Conservation (phyloP, 2,113 vertebrate genomes). For the Cebus imitator region DNA sequence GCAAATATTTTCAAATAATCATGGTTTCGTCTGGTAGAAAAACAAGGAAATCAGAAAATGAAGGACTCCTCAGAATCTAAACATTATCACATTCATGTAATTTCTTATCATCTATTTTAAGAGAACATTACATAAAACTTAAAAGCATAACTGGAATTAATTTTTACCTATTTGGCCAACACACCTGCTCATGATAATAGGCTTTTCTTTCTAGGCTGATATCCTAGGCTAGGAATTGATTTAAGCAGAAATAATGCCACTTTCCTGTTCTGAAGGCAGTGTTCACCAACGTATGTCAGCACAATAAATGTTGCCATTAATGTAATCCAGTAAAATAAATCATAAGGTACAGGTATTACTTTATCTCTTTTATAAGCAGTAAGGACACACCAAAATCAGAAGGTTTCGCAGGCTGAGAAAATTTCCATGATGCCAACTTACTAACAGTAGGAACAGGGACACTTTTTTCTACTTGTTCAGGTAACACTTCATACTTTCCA, state of each 20-base stretch:
- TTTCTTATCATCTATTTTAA: constrained; percentile 26
- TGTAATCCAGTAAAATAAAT: constrained; percentile 34
- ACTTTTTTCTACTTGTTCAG: background rate
- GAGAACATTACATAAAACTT: background rate
- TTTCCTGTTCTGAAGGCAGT: constrained; percentile 2
- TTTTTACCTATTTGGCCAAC: constrained; percentile 32
- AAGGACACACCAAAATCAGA: background rate
- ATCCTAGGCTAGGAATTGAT: background rate
- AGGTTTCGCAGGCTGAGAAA: background rate
- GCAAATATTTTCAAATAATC: background rate
- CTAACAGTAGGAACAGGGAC: background rate
- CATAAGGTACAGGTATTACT: background rate
- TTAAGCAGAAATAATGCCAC: background rate
- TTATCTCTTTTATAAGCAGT: background rate
- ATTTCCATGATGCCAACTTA: background rate
- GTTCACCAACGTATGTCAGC: background rate
- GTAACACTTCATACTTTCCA: background rate
- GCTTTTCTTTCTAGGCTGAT: background rate
- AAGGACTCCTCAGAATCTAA: background rate
- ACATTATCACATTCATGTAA: background rate
- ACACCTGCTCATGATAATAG: background rate
- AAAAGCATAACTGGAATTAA: background rate
- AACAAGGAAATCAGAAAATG: constrained; percentile 18
- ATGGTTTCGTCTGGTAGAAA: constrained; percentile 11
- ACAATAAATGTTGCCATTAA: background rate